These are phyloP conservation scores for Cephus pulcher DNA, from an alignment of 2,888 invertebrate species.

Conservation along the genomic window DNA sequence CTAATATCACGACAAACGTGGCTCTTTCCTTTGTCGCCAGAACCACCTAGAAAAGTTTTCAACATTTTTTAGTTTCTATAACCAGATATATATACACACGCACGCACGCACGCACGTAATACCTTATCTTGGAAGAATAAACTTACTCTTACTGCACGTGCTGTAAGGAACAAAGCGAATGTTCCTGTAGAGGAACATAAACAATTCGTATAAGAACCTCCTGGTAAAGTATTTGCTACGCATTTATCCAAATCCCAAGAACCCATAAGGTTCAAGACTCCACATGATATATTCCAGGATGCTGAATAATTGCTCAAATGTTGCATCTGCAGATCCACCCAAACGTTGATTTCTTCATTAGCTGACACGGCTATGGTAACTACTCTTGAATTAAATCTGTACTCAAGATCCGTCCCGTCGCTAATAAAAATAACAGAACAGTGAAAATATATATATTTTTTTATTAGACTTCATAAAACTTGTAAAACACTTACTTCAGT, in stretches of 20 bases:
- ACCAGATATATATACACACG: not conserved
- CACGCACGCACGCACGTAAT: not conserved
- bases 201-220: slow-evolving; percentile 69
- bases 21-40: slow-evolving; percentile 53
- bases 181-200: slow-evolving; percentile 74
- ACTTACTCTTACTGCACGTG: slow-evolving; percentile 58
- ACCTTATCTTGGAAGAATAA: not conserved
- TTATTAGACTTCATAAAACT: slow-evolving; percentile 20
- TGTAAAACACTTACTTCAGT: slow-evolving; percentile 70
- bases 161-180: slow-evolving; percentile 74
- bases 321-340: slow-evolving; percentile 68
- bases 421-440: slow-evolving; percentile 59
- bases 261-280: slow-evolving; percentile 67
- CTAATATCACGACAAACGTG: slow-evolving; percentile 67
- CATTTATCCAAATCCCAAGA: slow-evolving; percentile 75
- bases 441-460: slow-evolving; percentile 25
- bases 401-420: slow-evolving; percentile 76
- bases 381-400: slow-evolving; percentile 74
- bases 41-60: slow-evolving; percentile 41
- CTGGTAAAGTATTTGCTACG: slow-evolving; percentile 62
- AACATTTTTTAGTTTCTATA: not conserved
- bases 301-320: slow-evolving; percentile 66
- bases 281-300: slow-evolving; percentile 68
- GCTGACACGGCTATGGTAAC: slow-evolving; percentile 62
- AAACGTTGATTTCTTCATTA: slow-evolving; percentile 55